Evolutionary conservation across 2,113 vertebrate genomes (phyloP), one percentile per base, ranked within the genome.

Genomic region (Telmatochromis sp.): DNA sequence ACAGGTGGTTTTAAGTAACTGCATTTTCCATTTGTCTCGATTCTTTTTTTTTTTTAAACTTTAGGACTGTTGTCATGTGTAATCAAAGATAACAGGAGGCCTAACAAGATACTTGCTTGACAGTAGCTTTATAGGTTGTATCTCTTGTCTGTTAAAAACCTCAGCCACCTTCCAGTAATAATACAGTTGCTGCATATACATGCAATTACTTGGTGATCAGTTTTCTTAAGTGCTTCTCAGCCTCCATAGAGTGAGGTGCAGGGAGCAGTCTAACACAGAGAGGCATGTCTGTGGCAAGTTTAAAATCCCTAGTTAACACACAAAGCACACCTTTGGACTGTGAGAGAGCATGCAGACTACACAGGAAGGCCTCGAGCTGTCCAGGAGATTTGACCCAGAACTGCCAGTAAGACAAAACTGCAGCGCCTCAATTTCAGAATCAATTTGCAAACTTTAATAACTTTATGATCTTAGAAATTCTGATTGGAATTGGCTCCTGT

Each of bases 381-480:
- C 21, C 37, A 45, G 65, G 37, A 73, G 0, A 26, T 73, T 6
- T 10, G 37, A 73, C 21, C 40, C 68, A 73, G 21, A 45, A 73
- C 40, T 47, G 12, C 14, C 14, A 45, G 68, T 7, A 73, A 73
- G 68, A 28, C 37, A 45, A 26, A 15, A 73, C 21, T 45, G 21
- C 37, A 73, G 21, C 21, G 8, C 37, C 65, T 42, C 7, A 15
- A 70, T 42, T 23, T 42, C 5, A 70, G 35, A 70, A 23, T 23
- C 37, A 42, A 15, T 68, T 9, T 23, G 13, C 37, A 23, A 70
- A 70, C 68, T 15, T 73, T 10, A 45, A 70, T 23, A 70, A 45
- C 37, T 15, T 73, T 1, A 1, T 45, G 4, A 73, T 26, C 2
- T 0, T 3, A 47, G 0, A 19, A 49, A 31, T 47, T 75, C 13